phyloP scores from a whole-genome alignment of 2,888 invertebrate species.

The Labia minor region DNA sequence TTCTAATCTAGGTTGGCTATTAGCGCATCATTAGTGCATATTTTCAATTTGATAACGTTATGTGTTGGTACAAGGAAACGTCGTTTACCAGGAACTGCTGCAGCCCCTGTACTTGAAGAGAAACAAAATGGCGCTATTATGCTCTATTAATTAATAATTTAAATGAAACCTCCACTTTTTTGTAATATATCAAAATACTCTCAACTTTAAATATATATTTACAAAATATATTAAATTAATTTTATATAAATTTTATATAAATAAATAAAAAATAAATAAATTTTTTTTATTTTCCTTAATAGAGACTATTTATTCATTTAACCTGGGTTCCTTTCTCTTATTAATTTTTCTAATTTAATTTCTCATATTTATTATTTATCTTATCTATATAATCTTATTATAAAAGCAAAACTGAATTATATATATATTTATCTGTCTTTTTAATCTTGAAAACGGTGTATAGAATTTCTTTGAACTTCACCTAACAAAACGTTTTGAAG shows the following conservation, averaged over 20 bases:
- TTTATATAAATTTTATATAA: neutral
- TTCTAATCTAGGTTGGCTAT: constrained; percentile 72
- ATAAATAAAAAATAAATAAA: neutral
- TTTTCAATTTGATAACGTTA: constrained; percentile 62
- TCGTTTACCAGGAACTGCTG: constrained; percentile 47
- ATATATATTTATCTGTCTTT: no score
- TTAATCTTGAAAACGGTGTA: no score
- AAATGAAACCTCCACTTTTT: neutral
- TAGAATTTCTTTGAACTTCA: no score
- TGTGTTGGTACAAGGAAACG: constrained; percentile 60
- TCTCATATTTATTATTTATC: no score
- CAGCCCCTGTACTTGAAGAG: constrained; percentile 60
- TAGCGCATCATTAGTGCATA: constrained; percentile 54
- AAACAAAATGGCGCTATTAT: constrained; percentile 76
- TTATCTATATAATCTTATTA: no score
- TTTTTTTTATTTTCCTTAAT: no score
- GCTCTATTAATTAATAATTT: constrained; percentile 60
- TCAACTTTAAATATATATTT: neutral
- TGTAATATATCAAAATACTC: no score
- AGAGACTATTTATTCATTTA: no score
- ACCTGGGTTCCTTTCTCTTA: no score
- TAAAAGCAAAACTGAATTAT: no score
- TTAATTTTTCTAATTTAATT: no score
- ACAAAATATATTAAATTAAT: neutral
- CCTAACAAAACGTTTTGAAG: no score